Conservation (phyloP, 2,797 vertebrate genomes). For the Prionace glauca region DNA sequence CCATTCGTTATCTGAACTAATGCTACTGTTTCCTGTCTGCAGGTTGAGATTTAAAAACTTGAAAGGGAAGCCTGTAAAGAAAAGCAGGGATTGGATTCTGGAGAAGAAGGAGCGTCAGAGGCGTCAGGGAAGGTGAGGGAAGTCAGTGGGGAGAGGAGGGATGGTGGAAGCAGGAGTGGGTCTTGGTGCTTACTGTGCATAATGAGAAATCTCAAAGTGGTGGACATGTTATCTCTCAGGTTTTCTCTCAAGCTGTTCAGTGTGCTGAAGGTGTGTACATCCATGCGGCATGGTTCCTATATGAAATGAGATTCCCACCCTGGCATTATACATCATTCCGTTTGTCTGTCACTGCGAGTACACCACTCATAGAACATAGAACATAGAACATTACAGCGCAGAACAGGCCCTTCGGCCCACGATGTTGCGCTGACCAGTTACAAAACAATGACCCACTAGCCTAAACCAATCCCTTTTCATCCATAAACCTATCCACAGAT, state of each 20-base stretch:
- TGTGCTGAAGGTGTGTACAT: not conserved
- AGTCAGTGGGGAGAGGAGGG: no score
- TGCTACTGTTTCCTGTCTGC: slow-evolving; percentile 18
- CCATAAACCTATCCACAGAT: no score
- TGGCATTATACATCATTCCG: not conserved
- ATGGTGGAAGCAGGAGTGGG: not conserved
- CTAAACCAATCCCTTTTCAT: no score
- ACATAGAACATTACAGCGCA: no score
- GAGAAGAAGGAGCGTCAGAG: slow-evolving; percentile 83
- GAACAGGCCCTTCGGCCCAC: no score
- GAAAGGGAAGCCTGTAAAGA: slow-evolving; percentile 72
- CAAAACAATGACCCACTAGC: no score
- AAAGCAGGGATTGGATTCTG: slow-evolving; percentile 82
- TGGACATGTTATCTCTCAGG: not conserved
- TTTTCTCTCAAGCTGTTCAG: not conserved
- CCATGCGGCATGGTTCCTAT: not conserved
- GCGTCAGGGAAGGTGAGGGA: slow-evolving; percentile 78
- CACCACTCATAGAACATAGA: no score
- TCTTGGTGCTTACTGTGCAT: not conserved
- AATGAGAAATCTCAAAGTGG: not conserved
- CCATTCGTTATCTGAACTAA: not conserved
- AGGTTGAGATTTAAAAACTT: slow-evolving; percentile 67
- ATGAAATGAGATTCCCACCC: not conserved
- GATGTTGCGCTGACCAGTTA: no score
- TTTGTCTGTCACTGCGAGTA: not conserved